A percentile compares a stretch with the other conserved stretches of the same genome.
Conservation (phyloP, 2,888 invertebrate genomes). For the Laothoe populi region DNA sequence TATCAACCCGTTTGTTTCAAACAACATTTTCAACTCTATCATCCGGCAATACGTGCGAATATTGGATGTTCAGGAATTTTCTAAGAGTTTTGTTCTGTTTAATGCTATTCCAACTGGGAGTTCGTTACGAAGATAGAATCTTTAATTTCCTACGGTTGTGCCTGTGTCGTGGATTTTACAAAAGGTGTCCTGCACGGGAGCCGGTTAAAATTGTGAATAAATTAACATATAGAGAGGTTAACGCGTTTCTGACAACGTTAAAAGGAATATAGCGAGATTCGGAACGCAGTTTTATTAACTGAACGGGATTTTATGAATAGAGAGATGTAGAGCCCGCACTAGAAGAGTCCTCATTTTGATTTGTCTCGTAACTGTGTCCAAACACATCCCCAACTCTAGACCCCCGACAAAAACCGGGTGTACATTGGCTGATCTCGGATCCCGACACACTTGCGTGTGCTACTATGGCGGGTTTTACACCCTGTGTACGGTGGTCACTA, state of each 20-base stretch:
- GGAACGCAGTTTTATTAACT: constrained; percentile 2
- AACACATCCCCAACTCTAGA: no score
- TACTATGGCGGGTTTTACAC: no score
- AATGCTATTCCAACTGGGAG: constrained; percentile 59
- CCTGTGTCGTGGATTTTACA: constrained; percentile 57
- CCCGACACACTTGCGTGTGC: no score
- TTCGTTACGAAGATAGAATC: constrained; percentile 77
- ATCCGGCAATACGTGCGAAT: neutral
- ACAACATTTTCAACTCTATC: neutral
- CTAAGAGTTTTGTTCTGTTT: constrained; percentile 50
- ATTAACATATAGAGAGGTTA: constrained; percentile 39
- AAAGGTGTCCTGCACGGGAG: constrained; percentile 51
- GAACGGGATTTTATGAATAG: neutral
- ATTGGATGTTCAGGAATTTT: neutral
- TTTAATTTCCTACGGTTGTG: constrained; percentile 71
- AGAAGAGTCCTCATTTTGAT: no score
- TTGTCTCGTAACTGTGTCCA: no score
- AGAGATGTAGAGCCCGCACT: no score
- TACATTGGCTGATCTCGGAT: no score
- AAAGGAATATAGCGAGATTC: neutral
- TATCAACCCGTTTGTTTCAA: constrained; percentile 18
- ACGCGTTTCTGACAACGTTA: constrained; percentile 23
- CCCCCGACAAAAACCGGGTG: no score
- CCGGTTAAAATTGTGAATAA: constrained; percentile 52
- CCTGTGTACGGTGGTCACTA: no score